These are phyloP conservation scores for Apodemia duryi DNA, from an alignment of 2,888 invertebrate genomes.

Conservation along the genomic window DNA sequence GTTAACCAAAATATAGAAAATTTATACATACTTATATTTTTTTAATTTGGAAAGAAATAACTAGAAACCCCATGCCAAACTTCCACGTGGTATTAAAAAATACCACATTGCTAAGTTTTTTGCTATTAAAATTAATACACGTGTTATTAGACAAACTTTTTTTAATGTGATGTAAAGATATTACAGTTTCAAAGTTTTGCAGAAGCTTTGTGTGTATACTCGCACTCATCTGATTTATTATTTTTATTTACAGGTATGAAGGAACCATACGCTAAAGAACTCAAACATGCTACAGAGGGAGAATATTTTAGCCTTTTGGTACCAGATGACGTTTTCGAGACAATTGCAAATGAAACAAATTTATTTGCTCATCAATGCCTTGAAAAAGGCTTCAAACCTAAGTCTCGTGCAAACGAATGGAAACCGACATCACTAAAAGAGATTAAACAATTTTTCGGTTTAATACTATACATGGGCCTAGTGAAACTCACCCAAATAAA, in stretches of 20 bases:
- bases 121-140: too few relatives aligned
- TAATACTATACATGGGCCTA: constrained; percentile 37
- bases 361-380: constrained; percentile 32
- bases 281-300: background rate
- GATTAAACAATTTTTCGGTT: constrained; percentile 36
- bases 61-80: too few relatives aligned
- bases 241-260: background rate
- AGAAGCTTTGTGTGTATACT: too few relatives aligned
- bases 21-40: too few relatives aligned
- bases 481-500: constrained; percentile 35
- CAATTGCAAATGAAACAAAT: constrained; percentile 20
- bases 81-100: too few relatives aligned
- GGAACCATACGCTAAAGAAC: background rate
- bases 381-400: constrained; percentile 30
- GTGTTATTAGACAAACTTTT: too few relatives aligned
- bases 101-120: too few relatives aligned
- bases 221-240: too few relatives aligned
- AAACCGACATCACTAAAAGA: constrained; percentile 35
- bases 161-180: too few relatives aligned
- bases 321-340: constrained; percentile 7
- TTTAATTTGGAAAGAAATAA: too few relatives aligned
- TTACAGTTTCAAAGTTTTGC: too few relatives aligned
- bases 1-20: too few relatives aligned
- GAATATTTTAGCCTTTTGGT: constrained; percentile 8
- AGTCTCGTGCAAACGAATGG: constrained; percentile 35